phyloP scores from a whole-genome alignment of 30 jellyfish, hydroid and myxozoan species.

The Calvadosia cruxmelitensis region DNA sequence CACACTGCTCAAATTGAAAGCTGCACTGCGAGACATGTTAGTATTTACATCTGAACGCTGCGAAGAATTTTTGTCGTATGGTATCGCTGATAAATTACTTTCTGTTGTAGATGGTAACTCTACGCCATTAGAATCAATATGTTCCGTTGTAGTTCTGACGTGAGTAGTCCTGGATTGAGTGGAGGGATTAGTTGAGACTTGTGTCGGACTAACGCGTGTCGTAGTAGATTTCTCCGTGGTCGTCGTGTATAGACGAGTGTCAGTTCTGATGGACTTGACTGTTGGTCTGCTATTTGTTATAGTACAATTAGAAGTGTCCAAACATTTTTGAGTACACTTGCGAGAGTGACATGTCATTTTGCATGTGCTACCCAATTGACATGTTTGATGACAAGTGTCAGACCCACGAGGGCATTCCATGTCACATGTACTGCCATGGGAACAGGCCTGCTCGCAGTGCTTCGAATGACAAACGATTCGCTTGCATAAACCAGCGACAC shows the following conservation, averaged over 20 bases:
- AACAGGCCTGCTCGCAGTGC: conserved; percentile 78
- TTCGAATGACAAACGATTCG: conserved; percentile 47
- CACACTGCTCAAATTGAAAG: no score
- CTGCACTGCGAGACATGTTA: no score
- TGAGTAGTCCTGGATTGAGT: no score
- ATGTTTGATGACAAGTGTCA: conserved; percentile 49
- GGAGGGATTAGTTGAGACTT: no score
- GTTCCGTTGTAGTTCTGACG: no score
- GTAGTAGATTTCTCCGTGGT: neutral
- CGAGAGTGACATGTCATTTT: conserved; percentile 27
- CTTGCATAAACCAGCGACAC: conserved; percentile 48
- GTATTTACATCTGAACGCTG: no score
- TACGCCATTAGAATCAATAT: no score
- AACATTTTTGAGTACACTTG: conserved; percentile 2
- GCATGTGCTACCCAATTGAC: conserved; percentile 65
- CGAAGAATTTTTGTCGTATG: no score
- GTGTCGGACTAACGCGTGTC: no score
- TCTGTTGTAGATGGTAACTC: no score
- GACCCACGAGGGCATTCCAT: conserved; percentile 53
- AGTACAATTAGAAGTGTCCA: conserved; percentile 42
- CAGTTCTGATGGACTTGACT: no score
- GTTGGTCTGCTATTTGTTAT: neutral
- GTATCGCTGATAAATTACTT: no score
- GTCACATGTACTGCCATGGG: conserved; percentile 52
- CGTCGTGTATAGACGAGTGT: neutral